phyloP scores from a whole-genome alignment of 2,888 invertebrate genomes.

The Branchellion lobata region DNA sequence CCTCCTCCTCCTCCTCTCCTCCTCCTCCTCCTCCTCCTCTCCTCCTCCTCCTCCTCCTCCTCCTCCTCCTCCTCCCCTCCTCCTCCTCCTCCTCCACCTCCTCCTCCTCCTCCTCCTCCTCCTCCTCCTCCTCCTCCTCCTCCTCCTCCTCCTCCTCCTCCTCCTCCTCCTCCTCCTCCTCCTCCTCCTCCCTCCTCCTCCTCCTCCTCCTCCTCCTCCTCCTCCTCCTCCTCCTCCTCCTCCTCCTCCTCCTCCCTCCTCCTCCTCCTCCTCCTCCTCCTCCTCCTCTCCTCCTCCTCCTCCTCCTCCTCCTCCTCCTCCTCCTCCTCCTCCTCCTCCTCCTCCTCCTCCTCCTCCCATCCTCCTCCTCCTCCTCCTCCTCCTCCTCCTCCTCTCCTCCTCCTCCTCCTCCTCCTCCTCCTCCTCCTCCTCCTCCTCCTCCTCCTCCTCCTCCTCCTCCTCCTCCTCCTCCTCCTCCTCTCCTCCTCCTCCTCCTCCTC shows the following conservation, averaged over 20 bases:
- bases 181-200: not conserved
- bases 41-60: no score
- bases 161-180: not conserved
- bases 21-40: no score
- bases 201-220: not conserved
- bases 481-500: no score
- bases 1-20: no score
- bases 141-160: no score
- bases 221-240: slow-evolving; percentile 2
- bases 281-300: not conserved
- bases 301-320: slow-evolving; percentile 10
- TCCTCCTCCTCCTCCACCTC: no score
- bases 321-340: not conserved
- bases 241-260: not conserved
- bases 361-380: not conserved
- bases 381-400: not conserved
- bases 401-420: not conserved
- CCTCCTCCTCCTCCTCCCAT: not conserved
- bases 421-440: not conserved
- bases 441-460: not conserved
- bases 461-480: no score
- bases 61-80: no score
- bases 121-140: no score
- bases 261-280: no score
- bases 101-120: no score